Base-by-base conservation (phyloP, 2,113 vertebrate species). In the Coptodon bakossiorum region DNA sequence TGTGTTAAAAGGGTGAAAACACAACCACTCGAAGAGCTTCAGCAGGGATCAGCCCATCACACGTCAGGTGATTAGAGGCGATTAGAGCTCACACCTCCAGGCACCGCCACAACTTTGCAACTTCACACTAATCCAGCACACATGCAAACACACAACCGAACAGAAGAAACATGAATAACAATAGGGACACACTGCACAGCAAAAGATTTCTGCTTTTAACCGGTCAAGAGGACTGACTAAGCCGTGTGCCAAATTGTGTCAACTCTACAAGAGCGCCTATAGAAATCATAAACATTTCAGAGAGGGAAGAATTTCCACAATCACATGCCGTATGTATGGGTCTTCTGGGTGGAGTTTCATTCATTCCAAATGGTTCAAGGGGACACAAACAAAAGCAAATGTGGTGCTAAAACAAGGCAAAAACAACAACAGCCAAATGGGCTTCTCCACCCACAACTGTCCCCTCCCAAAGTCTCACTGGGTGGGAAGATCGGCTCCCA, bases 71-170 rank as follows among this genome's bases (percentile, higher is more conserved):
- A 96, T 94, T 94, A 91, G 85, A 89, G 91, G 93, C 90, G 95
- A 96, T 94, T 94, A 94, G 80, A 81, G 89, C 93, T 92, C 94
- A 96, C 96, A 97, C 96, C 95, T 95, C 92, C 93, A 89, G 93
- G 93, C 94, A 90, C 82, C 80, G 34, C 80, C 92, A 90, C 91
- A 80, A 91, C 83, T 89, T 90, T 86, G 83, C 89, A 90, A 92
- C 89, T 85, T 90, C 80, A 86, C 88, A 79, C 90, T 93, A 92
- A 96, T 95, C 94, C 90, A 63, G 45, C 54, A 27, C 81, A 81
- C 81, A 88, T 59, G 78, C 76, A 86, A 79, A 87, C 81, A 88
- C 45, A 83, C 78, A 91, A 86, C 54, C 45, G 40, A 40, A 27
- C 19, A 17, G 31, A 31, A 80, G n/a, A 84, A 85, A 38, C 7